phyloP scores from a whole-genome alignment of 2,113 vertebrate species.

The Eurystomus gularis region DNA sequence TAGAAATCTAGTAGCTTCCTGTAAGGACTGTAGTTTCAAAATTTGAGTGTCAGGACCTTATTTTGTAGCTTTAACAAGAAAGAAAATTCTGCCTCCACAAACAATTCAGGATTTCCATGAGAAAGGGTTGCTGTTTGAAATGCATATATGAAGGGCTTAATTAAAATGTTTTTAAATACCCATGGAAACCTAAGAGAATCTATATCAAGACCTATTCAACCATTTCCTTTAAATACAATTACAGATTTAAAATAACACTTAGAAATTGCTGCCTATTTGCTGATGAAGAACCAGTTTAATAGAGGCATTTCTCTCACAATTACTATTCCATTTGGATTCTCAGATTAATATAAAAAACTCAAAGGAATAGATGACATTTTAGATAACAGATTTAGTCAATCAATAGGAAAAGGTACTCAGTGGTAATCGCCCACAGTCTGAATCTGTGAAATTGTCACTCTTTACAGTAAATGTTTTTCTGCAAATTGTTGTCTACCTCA shows the following conservation, averaged over 20 bases:
- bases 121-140: neutral
- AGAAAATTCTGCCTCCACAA: neutral
- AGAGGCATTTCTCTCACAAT: neutral
- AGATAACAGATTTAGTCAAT: neutral
- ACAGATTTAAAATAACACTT: neutral
- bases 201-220: neutral
- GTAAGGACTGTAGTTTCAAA: neutral
- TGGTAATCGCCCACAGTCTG: neutral
- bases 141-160: neutral
- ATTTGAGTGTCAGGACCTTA: neutral
- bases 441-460: neutral
- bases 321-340: neutral
- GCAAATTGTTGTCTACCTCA: neutral
- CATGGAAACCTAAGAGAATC: neutral
- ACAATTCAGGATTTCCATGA: neutral
- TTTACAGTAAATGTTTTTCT: neutral
- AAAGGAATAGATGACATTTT: neutral
- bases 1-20: neutral
- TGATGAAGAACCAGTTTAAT: neutral
- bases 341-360: neutral
- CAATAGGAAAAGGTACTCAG: neutral
- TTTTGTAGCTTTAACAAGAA: neutral
- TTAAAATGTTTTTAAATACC: neutral
- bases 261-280: neutral
- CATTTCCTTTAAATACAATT: neutral